These are phyloP conservation scores for Lanistes nyassanus DNA, from an alignment of 1,140 invertebrate genomes.

Conservation along the genomic window DNA sequence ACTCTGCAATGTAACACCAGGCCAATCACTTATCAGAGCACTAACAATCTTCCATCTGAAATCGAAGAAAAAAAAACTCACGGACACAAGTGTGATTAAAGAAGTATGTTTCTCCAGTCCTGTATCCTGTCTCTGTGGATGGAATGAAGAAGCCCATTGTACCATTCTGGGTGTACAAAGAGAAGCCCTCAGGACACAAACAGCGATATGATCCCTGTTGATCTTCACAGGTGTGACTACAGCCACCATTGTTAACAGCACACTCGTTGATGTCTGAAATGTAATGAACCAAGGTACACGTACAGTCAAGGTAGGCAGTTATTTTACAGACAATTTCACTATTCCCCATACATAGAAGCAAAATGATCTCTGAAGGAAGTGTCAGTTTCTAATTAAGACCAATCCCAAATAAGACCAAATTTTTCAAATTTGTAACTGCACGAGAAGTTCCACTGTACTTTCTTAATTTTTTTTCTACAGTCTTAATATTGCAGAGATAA, in stretches of 20 bases:
- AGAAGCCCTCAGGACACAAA: constrained; percentile 90
- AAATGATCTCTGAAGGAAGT: not conserved
- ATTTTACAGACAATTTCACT: not conserved
- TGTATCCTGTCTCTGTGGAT: constrained; percentile 83
- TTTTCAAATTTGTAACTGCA: too few species aligned
- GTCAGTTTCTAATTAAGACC: not conserved
- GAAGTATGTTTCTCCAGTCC: constrained; percentile 89
- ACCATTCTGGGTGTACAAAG: constrained; percentile 88
- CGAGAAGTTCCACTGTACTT: too few species aligned
- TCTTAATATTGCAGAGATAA: not conserved
- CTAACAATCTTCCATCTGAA: too few species aligned
- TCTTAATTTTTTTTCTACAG: too few species aligned
- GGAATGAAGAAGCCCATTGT: constrained; percentile 90
- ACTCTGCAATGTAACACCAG: too few species aligned
- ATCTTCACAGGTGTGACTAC: constrained; percentile 60
- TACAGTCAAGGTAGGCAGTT: not conserved
- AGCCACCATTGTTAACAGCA: constrained; percentile 28
- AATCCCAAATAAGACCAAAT: too few species aligned
- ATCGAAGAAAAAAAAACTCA: too few species aligned
- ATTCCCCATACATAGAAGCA: not conserved
- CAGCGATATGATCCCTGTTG: constrained; percentile 87
- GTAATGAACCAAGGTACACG: constrained; percentile 2
- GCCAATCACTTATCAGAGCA: too few species aligned
- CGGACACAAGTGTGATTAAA: constrained; percentile 97
- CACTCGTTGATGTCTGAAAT: constrained; percentile 48